A percentile compares a stretch with the other conserved stretches of the same genome.
phyloP scores from a whole-genome alignment of 2,888 invertebrate species.

The Philhelius pedissequus region DNA sequence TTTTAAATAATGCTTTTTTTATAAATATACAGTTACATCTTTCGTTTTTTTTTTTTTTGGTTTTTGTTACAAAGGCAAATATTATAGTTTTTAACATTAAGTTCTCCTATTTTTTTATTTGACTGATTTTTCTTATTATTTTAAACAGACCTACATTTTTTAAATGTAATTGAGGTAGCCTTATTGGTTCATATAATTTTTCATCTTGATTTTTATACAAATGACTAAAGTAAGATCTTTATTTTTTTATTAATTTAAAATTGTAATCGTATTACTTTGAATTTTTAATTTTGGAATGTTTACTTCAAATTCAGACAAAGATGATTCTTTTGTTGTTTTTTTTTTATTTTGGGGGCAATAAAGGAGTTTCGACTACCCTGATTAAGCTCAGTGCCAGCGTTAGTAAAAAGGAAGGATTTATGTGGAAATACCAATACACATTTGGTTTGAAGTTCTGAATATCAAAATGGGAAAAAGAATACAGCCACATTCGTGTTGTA shows the following conservation, averaged over 20 bases:
- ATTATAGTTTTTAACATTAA: not conserved
- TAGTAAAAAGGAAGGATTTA: no score
- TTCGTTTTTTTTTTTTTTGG: constrained; percentile 24
- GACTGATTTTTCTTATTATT: not conserved
- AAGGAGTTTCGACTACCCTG: no score
- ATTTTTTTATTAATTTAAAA: constrained; percentile 27
- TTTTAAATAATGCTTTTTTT: constrained; percentile 24
- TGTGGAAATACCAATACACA: no score
- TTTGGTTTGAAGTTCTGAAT: no score
- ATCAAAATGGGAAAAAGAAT: no score
- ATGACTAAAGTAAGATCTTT: not conserved
- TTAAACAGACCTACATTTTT: constrained; percentile 27
- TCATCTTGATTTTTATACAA: not conserved
- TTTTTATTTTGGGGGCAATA: no score
- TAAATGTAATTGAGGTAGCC: constrained; percentile 59
- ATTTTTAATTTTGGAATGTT: not conserved
- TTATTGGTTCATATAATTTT: constrained; percentile 35
- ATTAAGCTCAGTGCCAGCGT: no score
- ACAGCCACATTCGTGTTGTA: no score
- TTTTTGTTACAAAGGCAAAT: constrained; percentile 13
- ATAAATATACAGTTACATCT: constrained; percentile 42
- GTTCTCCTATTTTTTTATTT: constrained; percentile 13
- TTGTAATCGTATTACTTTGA: not conserved
- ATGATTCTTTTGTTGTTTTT: no score
- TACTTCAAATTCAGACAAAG: not conserved